Base-by-base conservation (phyloP, 2,888 invertebrate genomes). In the Pollenia labialis region DNA sequence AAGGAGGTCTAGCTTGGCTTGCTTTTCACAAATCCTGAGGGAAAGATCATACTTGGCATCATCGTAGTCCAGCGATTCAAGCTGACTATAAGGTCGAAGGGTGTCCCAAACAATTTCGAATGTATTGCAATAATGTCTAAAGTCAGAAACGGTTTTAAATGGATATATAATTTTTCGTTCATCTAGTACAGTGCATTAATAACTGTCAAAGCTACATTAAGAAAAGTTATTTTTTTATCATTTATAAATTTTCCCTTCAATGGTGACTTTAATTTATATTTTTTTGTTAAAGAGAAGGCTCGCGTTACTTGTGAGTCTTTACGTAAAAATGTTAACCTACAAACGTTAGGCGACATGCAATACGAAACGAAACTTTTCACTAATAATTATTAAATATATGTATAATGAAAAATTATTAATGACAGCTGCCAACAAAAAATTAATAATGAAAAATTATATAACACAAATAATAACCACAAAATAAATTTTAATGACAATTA, bases 371-470 rank as follows among this genome's bases (percentile, higher is more conserved):
- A 77, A 4, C 16, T 42, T 56, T 58, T 66, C 32, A 72, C 52
- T 23, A 79, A 77, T 77, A 50, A 77, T 66, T 52, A 32, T 71
- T 6, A 50, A 56, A 60, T 50, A 85, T 68, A 80, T 50, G 80
- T 68, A 80, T 75, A 69, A 79, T 80, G 46, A 75, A 76, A 87
- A 83, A 52, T 72, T 83, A 84, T 76, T 81, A 76, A 76, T 83
- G 83, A 76, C 86, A 87, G 83, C 83, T 87, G 86, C 81, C 83
- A 81, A 87, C 32, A 86, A 86, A 75, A 54, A 48, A 79, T 81
- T 85, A 85, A 68, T 81, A 64, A 83, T 83, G 69, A 83, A 71
- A 75, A 76, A 71, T 74, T 48, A 76, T 71, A 48, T 23, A 71
- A 42, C 64, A 54, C 62, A 62, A 66, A 46, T n/a, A 56, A 71